A percentile compares a stretch with the other conserved stretches of the same genome.
Evolutionary conservation across 2,797 vertebrate genomes (phyloP).

Genomic region (Perodicticus potto): DNA sequence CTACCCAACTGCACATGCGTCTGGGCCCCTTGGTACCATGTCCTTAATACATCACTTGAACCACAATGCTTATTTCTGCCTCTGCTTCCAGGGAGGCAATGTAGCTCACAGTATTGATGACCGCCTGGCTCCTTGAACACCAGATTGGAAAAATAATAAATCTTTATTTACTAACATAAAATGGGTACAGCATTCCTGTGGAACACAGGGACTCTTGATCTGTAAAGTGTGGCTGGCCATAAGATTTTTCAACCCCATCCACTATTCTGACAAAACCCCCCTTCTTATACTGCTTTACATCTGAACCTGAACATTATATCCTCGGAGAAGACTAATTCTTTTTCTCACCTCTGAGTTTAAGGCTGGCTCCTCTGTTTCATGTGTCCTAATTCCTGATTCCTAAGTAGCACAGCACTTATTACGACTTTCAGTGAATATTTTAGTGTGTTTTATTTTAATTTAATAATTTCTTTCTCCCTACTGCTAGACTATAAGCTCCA

Average conservation of each 20-base stretch:
- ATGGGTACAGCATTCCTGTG: neutral
- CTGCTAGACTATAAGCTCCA: neutral
- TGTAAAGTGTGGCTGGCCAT: neutral
- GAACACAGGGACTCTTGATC: neutral
- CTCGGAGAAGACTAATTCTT: neutral
- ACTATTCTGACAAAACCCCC: neutral
- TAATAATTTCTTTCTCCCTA: neutral
- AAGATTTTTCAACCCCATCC: neutral
- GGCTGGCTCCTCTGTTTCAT: neutral
- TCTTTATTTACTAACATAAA: slow-evolving; percentile 64
- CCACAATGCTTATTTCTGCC: neutral
- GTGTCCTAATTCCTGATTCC: neutral
- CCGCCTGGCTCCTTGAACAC: slow-evolving; percentile 3
- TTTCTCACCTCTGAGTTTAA: neutral
- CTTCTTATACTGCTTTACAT: neutral
- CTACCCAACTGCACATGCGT: neutral
- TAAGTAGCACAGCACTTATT: neutral
- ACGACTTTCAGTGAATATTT: neutral
- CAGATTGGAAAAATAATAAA: slow-evolving; percentile 38
- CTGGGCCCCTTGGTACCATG: neutral
- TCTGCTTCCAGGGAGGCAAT: neutral
- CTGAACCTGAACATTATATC: neutral
- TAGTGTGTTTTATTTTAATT: neutral
- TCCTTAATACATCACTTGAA: neutral
- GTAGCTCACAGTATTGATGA: neutral